Evolutionary conservation across 2,113 vertebrate species (phyloP), one percentile per base, ranked within the genome.

Genomic region (Theristicus caerulescens): DNA sequence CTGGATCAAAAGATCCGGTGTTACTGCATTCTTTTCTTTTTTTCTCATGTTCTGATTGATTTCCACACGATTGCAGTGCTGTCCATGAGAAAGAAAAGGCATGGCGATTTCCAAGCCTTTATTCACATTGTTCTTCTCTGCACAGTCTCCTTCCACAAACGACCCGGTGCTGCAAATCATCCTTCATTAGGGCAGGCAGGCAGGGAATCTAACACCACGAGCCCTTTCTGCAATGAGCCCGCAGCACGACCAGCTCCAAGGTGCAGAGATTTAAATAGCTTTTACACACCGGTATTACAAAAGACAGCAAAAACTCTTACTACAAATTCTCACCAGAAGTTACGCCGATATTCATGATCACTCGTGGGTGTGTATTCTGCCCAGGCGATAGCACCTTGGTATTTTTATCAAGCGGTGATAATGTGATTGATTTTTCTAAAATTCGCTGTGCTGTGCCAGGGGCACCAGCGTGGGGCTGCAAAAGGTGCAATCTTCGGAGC

Each of bases 201-300:
- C 61, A 61, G 83, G 73, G 82, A 76, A 54, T 10, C 54, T 6
- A 49, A 36, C 66, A 51, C 66, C 52, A 11, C 0, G 1, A 88
- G 51, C 26, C 47, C 22, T 4, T 36, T 40, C 61, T 13, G 81
- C 64, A 31, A 14, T 0, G 11, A 85, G 49, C 47, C 51, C 7
- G 1, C 79, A 83, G 88, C 80, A 54, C 1, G 0, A 17, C 0
- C 1, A 40, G 62, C 73, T 54, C 59, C 1, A 3, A 29, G 58
- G 82, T 9, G 29, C 49, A 42, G 44, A 42, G 54, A 34, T 71
- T 90, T 38, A 22, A 86, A 54, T 3, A 90, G 44, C 42, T 82
- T 49, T 19, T 64, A 46, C 47, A 36, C 2, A 0, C 42, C 12
- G 7, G 3, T 9, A 22, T 19, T 13, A 42, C 8, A 72, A 22